Base-by-base conservation (phyloP, 2,113 vertebrate genomes). In the Sapajus apella region DNA sequence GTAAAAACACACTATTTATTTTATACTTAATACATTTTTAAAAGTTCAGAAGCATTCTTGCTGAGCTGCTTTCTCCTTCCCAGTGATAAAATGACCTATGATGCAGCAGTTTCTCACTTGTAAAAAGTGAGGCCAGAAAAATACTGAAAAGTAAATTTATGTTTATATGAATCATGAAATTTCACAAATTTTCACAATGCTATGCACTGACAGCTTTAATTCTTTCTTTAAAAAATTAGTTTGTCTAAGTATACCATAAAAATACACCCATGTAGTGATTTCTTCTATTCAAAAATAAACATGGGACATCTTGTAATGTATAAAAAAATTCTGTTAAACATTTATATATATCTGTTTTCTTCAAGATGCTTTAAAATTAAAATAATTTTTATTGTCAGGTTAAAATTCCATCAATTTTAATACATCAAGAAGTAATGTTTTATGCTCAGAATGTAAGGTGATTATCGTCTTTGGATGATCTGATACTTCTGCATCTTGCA, bases 1-100 rank as follows among this genome's bases (percentile, higher is more conserved):
- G 35, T 23, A 84, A 93, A 96, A 93, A 27, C n/a, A 68, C 37
- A 61, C 5, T 83, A n/a, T 80, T 90, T 90, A 80, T 11, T 91
- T 90, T 56, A 37, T 47, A 2, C 8, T 84, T 56, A 37, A 25
- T 58, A 87, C 10, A 23, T 14, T 30, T 64, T 64, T 6, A 81
- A 80, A 87, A 83, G 21, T 25, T n/a, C 61, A 93, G 55, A 81
- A 75, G 55, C 79, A 0, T 56, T 79, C 13, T 58, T 43, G 18
- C 5, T 64, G 25, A 5, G 5, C 3, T 88, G 13, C 58, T 61
- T 76, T 95, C 6, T 27, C 73, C 7, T 68, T 75, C 18, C n/a
- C 1, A 25, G 25, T 90, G 23, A 61, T 68, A 32, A 25, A 55
- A 11, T 84, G 20, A 87, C 9, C 58, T 75, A 56, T 43, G 21